Evolutionary conservation across 2,797 vertebrate genomes (phyloP).

Genomic region (Graptemys geographica): DNA sequence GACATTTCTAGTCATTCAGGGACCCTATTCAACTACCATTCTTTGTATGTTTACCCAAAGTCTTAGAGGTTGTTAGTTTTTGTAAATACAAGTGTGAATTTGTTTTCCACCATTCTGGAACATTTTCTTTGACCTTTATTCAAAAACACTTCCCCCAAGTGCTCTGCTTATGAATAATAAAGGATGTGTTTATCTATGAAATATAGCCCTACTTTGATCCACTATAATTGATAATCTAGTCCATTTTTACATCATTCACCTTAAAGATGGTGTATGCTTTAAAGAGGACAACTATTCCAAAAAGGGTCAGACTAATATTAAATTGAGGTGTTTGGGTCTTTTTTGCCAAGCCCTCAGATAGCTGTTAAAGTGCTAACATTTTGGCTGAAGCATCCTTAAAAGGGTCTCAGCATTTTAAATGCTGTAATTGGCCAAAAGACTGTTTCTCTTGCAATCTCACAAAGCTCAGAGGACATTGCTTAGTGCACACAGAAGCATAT

Average conservation of each 20-base stretch:
- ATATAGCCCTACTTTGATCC: constrained; percentile 2
- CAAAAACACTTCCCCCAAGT: not conserved
- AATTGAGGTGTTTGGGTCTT: not conserved
- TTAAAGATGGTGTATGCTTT: not conserved
- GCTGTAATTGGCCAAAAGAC: not conserved
- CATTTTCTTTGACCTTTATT: constrained; percentile 4
- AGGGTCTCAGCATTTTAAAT: not conserved
- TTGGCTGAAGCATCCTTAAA: not conserved
- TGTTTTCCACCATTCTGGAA: not conserved
- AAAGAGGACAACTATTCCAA: not conserved
- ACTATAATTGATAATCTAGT: not conserved
- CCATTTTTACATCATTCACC: not conserved
- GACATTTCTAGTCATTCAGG: not conserved
- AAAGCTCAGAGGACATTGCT: not conserved
- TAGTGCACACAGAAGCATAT: not conserved
- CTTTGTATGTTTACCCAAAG: not conserved
- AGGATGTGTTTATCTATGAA: not conserved
- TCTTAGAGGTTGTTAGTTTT: constrained; percentile 13
- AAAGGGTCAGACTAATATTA: not conserved
- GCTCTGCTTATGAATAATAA: not conserved
- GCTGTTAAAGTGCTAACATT: not conserved
- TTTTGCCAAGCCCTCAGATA: not conserved
- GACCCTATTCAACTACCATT: constrained; percentile 10
- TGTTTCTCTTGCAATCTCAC: not conserved
- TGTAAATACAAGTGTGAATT: constrained; percentile 9